Percentiles rank a stretch among this genome's conserved stretches.
Conservation (phyloP, 2,797 vertebrate genomes). For the Sebastes elongatus region DNA sequence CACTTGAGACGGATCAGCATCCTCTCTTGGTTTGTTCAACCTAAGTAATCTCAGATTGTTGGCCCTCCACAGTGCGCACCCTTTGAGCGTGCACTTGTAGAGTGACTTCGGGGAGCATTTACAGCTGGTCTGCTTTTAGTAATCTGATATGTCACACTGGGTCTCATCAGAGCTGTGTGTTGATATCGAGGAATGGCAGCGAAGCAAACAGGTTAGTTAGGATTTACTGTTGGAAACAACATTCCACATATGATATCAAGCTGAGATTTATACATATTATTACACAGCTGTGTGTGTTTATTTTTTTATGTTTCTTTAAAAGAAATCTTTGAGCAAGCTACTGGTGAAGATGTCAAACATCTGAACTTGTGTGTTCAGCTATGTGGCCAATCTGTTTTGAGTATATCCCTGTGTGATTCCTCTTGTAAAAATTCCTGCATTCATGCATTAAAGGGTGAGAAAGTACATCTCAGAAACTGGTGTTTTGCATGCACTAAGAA, state of each 20-base stretch:
- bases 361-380: slow-evolving; percentile 9
- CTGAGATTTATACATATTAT: not conserved
- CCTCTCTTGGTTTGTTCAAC: slow-evolving; percentile 3
- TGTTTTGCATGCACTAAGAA: slow-evolving; percentile 1
- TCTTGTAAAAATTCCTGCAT: slow-evolving; percentile 37
- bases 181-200: slow-evolving; percentile 50
- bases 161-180: slow-evolving; percentile 46
- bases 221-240: slow-evolving; percentile 2
- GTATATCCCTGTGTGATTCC: slow-evolving; percentile 20
- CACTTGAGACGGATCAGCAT: not conserved
- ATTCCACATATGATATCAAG: not conserved
- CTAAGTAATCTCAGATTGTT: slow-evolving; percentile 40
- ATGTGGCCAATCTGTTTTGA: slow-evolving; percentile 36
- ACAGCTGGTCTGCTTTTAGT: slow-evolving; percentile 56
- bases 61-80: not conserved
- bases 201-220: slow-evolving; percentile 23
- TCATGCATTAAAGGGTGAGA: slow-evolving; percentile 27
- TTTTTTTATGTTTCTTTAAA: slow-evolving; percentile 7
- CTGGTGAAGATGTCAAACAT: slow-evolving; percentile 6
- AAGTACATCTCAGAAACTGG: not conserved
- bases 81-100: not conserved
- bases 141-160: slow-evolving; percentile 54
- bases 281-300: not conserved
- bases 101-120: slow-evolving; percentile 51
- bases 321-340: slow-evolving; percentile 6